phyloP scores from a whole-genome alignment of 2,113 vertebrate species.

The Phalacrocorax carbo region DNA sequence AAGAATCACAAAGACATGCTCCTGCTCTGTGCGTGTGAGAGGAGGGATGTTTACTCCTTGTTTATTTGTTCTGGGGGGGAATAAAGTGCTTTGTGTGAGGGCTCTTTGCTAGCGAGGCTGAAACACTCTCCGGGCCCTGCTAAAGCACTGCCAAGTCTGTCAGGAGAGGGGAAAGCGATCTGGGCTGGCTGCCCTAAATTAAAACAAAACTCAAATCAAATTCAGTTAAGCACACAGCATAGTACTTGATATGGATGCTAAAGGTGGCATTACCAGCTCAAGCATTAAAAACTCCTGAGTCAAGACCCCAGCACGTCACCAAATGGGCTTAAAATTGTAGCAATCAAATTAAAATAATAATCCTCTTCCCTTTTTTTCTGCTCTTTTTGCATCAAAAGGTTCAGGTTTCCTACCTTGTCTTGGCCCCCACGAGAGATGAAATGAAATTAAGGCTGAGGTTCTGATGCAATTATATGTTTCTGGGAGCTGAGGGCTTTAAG shows the following conservation, averaged over 20 bases:
- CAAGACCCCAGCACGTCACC: background rate
- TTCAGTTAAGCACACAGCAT: background rate
- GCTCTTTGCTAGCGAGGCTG: background rate
- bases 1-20: background rate
- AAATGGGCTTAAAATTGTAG: background rate
- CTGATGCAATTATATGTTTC: background rate
- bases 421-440: background rate
- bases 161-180: slow-evolving; percentile 15
- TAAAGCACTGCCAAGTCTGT: slow-evolving; percentile 34
- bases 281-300: background rate
- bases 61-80: slow-evolving; percentile 52
- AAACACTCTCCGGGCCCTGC: background rate
- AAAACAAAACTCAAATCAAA: background rate
- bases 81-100: slow-evolving; percentile 44
- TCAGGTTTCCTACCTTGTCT: background rate
- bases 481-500: background rate
- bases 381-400: background rate
- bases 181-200: slow-evolving; percentile 19
- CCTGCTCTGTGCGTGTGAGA: background rate
- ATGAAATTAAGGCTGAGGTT: background rate
- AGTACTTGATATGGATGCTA: background rate
- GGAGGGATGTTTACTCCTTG: slow-evolving; percentile 29
- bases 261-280: background rate
- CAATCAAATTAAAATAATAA: background rate
- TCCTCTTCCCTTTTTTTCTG: background rate